A percentile compares a stretch with the other conserved stretches of the same genome.
Conservation (phyloP, 2,888 invertebrate genomes). For the Pandemis cinnamomeana region DNA sequence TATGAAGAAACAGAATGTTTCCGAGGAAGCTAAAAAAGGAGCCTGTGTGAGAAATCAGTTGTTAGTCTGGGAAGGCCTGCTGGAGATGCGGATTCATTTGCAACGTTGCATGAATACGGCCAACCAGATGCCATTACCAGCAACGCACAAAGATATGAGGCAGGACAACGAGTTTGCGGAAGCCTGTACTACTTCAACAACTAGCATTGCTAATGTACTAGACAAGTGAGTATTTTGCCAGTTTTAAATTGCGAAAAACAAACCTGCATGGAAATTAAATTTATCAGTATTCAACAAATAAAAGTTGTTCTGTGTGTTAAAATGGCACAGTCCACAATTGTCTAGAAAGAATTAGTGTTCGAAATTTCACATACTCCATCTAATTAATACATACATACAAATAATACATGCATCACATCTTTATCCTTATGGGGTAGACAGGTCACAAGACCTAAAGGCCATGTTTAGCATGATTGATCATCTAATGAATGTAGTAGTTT, state of each 20-base stretch:
- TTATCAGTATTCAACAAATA: background rate
- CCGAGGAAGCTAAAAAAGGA: constrained; percentile 87
- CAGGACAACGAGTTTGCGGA: constrained; percentile 80
- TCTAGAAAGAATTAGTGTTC: too few relatives aligned
- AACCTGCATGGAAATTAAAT: background rate
- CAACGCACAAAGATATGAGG: constrained; percentile 77
- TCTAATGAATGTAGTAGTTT: too few relatives aligned
- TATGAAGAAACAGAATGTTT: constrained; percentile 81
- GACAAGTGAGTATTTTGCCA: constrained; percentile 79
- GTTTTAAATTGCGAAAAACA: background rate
- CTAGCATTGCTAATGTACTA: constrained; percentile 84
- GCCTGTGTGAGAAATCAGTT: constrained; percentile 88
- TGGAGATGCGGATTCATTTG: constrained; percentile 94
- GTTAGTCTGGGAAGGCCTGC: constrained; percentile 91
- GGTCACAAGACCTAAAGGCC: too few relatives aligned
- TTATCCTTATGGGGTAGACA: too few relatives aligned
- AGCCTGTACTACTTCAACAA: constrained; percentile 78
- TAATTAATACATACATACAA: too few relatives aligned
- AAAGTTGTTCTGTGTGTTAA: too few relatives aligned
- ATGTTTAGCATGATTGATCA: too few relatives aligned
- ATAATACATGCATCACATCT: too few relatives aligned
- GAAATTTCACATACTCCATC: too few relatives aligned
- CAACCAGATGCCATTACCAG: constrained; percentile 91
- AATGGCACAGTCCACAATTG: too few relatives aligned
- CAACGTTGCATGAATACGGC: constrained; percentile 91